A percentile compares a stretch with the other conserved stretches of the same genome.
Evolutionary conservation across 2,888 invertebrate genomes (phyloP).

Genomic region (Macaria liturata): DNA sequence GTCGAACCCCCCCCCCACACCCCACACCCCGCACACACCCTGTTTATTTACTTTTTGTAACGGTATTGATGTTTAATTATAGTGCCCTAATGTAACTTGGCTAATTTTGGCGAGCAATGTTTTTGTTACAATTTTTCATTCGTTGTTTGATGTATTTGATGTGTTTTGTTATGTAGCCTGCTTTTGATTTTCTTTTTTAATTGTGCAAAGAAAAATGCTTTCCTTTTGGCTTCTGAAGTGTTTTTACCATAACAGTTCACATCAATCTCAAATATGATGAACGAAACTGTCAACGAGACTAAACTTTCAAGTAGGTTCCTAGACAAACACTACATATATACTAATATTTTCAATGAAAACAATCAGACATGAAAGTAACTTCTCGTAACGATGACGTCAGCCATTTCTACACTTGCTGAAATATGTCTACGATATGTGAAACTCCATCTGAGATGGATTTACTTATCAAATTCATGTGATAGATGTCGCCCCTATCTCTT

Average conservation of each 20-base stretch:
- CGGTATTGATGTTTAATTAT: slow-evolving; percentile 83
- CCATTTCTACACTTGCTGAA: too few relatives aligned
- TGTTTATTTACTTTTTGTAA: slow-evolving; percentile 83
- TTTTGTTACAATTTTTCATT: slow-evolving; percentile 69
- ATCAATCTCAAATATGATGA: too few relatives aligned
- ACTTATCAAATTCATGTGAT: slow-evolving; percentile 71
- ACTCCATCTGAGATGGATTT: slow-evolving; percentile 9
- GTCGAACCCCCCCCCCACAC: slow-evolving; percentile 78
- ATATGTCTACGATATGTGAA: not conserved
- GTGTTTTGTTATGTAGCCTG: slow-evolving; percentile 33
- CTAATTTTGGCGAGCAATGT: slow-evolving; percentile 72
- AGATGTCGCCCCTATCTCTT: slow-evolving; percentile 77
- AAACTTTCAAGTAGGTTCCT: too few relatives aligned
- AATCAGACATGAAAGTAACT: too few relatives aligned
- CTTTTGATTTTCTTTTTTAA: slow-evolving; percentile 15
- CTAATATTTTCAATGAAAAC: too few relatives aligned
- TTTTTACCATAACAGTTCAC: too few relatives aligned
- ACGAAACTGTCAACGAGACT: too few relatives aligned
- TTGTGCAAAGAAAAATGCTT: too few relatives aligned
- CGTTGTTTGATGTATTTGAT: slow-evolving; percentile 21
- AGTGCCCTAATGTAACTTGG: slow-evolving; percentile 71
- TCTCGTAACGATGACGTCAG: too few relatives aligned
- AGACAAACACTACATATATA: too few relatives aligned
- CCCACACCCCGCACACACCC: slow-evolving; percentile 73
- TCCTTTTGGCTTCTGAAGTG: too few relatives aligned